These are phyloP conservation scores for Acanthoscelides obtectus DNA, from an alignment of 2,888 invertebrate genomes.

Conservation along the genomic window DNA sequence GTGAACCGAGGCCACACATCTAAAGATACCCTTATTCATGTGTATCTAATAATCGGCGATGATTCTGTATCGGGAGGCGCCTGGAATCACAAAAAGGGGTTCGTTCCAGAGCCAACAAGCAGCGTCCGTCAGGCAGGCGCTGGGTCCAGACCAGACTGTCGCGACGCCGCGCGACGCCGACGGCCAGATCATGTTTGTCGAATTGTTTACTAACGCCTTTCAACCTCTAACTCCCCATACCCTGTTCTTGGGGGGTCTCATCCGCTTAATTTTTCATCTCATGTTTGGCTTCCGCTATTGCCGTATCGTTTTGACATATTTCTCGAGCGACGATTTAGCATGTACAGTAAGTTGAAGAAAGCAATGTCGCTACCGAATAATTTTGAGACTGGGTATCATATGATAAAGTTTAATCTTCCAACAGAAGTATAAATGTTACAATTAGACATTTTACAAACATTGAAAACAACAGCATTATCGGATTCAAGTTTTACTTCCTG, in stretches of 20 bases:
- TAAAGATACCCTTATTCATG: background rate
- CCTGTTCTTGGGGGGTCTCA: background rate
- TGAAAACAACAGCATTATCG: too few relatives aligned
- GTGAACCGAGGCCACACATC: too few relatives aligned
- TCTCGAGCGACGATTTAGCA: background rate
- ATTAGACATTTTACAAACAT: too few relatives aligned
- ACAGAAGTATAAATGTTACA: too few relatives aligned
- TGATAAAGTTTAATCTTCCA: too few relatives aligned
- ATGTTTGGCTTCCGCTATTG: background rate
- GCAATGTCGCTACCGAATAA: too few relatives aligned
- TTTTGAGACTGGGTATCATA: too few relatives aligned
- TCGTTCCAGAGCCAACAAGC: background rate
- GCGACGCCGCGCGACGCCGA: background rate
- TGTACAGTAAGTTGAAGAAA: background rate
- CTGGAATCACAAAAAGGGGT: background rate
- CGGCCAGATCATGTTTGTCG: background rate
- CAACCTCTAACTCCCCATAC: background rate
- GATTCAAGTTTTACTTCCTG: too few relatives aligned
- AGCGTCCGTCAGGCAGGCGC: background rate
- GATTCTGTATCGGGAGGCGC: background rate
- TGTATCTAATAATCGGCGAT: background rate
- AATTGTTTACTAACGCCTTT: background rate
- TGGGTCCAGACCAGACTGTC: background rate
- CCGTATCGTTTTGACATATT: background rate
- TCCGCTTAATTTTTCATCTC: background rate